Conservation (phyloP, 1,140 invertebrate species). For the Aphaenogaster floridana region DNA sequence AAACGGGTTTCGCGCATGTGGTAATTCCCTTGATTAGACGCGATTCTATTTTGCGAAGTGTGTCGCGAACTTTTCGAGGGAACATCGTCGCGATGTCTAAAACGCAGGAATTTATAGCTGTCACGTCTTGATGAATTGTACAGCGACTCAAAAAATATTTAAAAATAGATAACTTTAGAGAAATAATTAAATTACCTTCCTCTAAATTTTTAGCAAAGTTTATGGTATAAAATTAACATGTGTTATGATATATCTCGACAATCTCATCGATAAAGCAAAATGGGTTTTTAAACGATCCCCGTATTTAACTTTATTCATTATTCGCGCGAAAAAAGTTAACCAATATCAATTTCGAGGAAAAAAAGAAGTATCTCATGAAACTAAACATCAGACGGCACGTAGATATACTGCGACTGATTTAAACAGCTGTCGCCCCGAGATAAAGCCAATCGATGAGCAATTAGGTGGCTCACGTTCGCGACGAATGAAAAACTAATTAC, state of each 20-base stretch:
- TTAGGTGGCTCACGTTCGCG: conserved; percentile 22
- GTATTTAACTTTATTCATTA: conserved; percentile 5
- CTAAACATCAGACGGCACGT: not conserved
- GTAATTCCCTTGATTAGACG: conserved; percentile 69
- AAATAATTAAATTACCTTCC: not conserved
- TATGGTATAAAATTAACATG: not conserved
- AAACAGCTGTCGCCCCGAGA: conserved; percentile 38
- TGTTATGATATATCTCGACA: not conserved
- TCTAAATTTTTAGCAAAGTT: not conserved
- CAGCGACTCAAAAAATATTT: not conserved
- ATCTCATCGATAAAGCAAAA: conserved; percentile 6
- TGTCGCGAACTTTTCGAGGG: not conserved
- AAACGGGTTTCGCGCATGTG: conserved; percentile 64
- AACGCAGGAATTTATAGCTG: not conserved
- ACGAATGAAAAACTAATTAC: conserved; percentile 59
- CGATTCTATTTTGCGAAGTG: conserved; percentile 15
- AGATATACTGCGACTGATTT: conserved; percentile 21
- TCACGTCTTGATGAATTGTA: not conserved
- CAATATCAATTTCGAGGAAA: conserved; percentile 25
- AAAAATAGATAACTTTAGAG: not conserved
- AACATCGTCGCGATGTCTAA: not conserved
- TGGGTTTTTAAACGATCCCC: not conserved
- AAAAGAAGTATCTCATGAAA: conserved; percentile 2
- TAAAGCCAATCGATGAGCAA: conserved; percentile 59
- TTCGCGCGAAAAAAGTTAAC: conserved; percentile 3